Evolutionary conservation across 2,888 invertebrate species (phyloP), one percentile per base, ranked within the genome.

Genomic region (Euclidia mi): DNA sequence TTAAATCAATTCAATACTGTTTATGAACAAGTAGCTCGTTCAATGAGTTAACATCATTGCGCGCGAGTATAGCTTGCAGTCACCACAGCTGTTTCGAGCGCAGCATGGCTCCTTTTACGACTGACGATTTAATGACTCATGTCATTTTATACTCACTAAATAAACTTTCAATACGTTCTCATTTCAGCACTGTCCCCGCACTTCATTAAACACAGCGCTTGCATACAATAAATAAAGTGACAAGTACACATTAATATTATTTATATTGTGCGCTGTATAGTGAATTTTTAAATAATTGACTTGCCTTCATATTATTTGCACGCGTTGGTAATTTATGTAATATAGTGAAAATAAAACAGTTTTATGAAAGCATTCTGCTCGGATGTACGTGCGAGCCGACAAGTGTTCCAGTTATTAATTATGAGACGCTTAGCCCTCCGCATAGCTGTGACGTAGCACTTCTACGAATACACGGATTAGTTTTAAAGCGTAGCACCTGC

Each of bases 401-500:
- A 31, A 42, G 42, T 17, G 45, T 40, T 44, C 7, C 18, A 38
- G 31, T 57, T 55, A 67, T n/a, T 58, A 62, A 48, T 69, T 56
- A 53, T 49, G 37, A n/a, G n/a, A n/a, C n/a, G n/a, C n/a, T n/a
- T n/a, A 48, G 48, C 41, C 53, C 10, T 0, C 35, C 35, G 11
- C 17, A 10, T 0, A 7, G 12, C 25, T 15, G 46, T 38, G 37
- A 3, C 62, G 51, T 56, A 70, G 42, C 52, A 44, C 51, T 43
- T 15, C 32, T 46, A 58, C 47, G 41, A 59, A 51, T 41, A 42
- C 48, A 42, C 43, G 43, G 46, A 53, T 56, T 56, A 58, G 56
- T 69, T 50, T 50, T 41, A 50, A 59, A 56, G 63, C 63, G 60
- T 66, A 73, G 71, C 70, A 62, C 58, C 52, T 59, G 65, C 37